phyloP scores from a whole-genome alignment of 2,797 vertebrate genomes.

The Sternarchorhynchus goeldii region DNA sequence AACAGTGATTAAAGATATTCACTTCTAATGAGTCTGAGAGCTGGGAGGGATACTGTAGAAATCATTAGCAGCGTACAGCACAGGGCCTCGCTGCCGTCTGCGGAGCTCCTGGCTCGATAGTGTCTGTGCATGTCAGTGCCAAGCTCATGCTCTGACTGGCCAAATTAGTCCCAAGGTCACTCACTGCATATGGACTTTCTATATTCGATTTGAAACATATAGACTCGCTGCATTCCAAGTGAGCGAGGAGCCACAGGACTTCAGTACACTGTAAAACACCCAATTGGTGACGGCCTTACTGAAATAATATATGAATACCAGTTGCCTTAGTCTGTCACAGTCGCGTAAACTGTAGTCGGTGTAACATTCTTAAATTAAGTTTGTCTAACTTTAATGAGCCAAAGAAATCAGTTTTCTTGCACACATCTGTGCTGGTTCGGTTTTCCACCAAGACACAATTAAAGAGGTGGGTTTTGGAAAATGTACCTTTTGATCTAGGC shows the following conservation, averaged over 20 bases:
- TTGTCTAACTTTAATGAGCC: background rate
- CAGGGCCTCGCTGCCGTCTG: slow-evolving; percentile 64
- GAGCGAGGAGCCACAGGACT: background rate
- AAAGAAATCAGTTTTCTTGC: background rate
- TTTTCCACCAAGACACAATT: slow-evolving; percentile 46
- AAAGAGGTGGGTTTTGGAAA: slow-evolving; percentile 42
- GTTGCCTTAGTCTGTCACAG: background rate
- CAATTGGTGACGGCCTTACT: background rate
- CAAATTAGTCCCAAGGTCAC: slow-evolving; percentile 34
- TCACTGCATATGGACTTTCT: slow-evolving; percentile 14
- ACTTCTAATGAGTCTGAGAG: slow-evolving; percentile 65
- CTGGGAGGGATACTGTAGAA: slow-evolving; percentile 54
- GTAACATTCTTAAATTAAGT: background rate
- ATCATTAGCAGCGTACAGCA: slow-evolving; percentile 54
- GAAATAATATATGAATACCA: background rate
- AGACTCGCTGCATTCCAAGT: too few relatives aligned
- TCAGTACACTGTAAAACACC: background rate
- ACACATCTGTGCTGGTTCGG: background rate
- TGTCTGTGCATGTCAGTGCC: slow-evolving; percentile 68
- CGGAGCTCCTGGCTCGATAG: slow-evolving; percentile 63
- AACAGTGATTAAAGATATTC: slow-evolving; percentile 75
- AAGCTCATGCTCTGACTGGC: slow-evolving; percentile 43
- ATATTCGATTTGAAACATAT: slow-evolving; percentile 23
- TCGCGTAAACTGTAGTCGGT: background rate
- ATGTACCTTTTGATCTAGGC: slow-evolving; percentile 66